A percentile compares a stretch with the other conserved stretches of the same genome.
phyloP scores from a whole-genome alignment of 2,113 vertebrate genomes.

The Saimiri boliviensis region DNA sequence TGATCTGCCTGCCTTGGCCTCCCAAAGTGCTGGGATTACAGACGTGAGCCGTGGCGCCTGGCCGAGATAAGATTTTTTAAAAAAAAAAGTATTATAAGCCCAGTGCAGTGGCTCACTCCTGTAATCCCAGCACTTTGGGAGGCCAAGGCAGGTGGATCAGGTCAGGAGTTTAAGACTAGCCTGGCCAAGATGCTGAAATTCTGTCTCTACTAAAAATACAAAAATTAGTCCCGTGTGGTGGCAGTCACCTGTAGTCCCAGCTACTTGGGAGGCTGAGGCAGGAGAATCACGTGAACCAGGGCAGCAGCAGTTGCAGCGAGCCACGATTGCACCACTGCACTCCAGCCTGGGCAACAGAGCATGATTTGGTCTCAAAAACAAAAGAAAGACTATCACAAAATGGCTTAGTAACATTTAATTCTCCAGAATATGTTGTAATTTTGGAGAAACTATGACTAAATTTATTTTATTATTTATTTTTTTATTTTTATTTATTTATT shows the following conservation, averaged over 20 bases:
- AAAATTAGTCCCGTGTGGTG: not conserved
- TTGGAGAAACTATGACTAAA: constrained; percentile 52
- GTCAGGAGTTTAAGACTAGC: not conserved
- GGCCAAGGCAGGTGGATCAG: not conserved
- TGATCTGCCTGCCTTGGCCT: too few species aligned
- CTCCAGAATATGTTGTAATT: constrained; percentile 55
- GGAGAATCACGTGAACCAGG: not conserved
- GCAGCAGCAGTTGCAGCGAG: not conserved
- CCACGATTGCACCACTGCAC: not conserved
- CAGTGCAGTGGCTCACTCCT: not conserved
- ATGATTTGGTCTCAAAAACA: not conserved
- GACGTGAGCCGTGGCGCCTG: too few species aligned
- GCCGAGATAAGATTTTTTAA: not conserved
- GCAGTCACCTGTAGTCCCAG: not conserved
- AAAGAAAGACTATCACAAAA: not conserved
- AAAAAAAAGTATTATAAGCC: not conserved
- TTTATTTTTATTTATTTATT: too few species aligned
- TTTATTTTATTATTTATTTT: too few species aligned
- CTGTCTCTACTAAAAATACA: not conserved
- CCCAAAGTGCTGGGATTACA: too few species aligned
- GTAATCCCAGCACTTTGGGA: not conserved
- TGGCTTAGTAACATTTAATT: constrained; percentile 6
- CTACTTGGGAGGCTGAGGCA: not conserved
- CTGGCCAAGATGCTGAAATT: not conserved
- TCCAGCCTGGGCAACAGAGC: not conserved